Conservation (phyloP, 1,140 invertebrate species). For the Battus philenor region DNA sequence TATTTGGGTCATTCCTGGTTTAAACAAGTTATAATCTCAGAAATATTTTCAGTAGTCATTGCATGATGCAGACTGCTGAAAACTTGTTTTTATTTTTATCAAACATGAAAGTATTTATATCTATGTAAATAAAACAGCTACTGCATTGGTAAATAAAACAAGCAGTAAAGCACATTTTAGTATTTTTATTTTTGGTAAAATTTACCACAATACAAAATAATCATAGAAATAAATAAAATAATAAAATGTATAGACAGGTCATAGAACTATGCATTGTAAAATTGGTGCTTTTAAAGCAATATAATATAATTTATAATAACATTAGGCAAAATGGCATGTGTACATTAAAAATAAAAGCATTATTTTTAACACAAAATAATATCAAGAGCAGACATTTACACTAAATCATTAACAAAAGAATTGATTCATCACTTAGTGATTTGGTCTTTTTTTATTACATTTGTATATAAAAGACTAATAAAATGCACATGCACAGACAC, state of each 20-base stretch:
- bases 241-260: conserved; percentile 74
- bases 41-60: too few relatives aligned
- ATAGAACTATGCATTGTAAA: conserved; percentile 74
- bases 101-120: too few relatives aligned
- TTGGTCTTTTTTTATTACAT: conserved; percentile 50
- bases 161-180: conserved; percentile 71
- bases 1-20: too few relatives aligned
- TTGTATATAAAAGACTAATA: conserved; percentile 49
- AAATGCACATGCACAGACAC: conserved; percentile 50
- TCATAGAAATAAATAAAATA: conserved; percentile 75
- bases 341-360: conserved; percentile 73
- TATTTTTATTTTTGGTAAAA: conserved; percentile 76
- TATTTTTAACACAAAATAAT: conserved; percentile 70
- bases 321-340: conserved; percentile 75
- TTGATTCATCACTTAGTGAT: conserved; percentile 67
- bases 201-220: conserved; percentile 75
- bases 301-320: conserved; percentile 74
- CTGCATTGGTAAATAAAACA: conserved; percentile 42
- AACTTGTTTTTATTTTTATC: too few relatives aligned
- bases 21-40: too few relatives aligned
- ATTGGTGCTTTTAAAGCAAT: conserved; percentile 75
- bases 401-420: conserved; percentile 45
- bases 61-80: too few relatives aligned
- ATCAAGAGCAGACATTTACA: conserved; percentile 65
- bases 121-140: too few relatives aligned